Evolutionary conservation across 2,797 vertebrate species (phyloP).

Genomic region (Melanotaenia nigrans): DNA sequence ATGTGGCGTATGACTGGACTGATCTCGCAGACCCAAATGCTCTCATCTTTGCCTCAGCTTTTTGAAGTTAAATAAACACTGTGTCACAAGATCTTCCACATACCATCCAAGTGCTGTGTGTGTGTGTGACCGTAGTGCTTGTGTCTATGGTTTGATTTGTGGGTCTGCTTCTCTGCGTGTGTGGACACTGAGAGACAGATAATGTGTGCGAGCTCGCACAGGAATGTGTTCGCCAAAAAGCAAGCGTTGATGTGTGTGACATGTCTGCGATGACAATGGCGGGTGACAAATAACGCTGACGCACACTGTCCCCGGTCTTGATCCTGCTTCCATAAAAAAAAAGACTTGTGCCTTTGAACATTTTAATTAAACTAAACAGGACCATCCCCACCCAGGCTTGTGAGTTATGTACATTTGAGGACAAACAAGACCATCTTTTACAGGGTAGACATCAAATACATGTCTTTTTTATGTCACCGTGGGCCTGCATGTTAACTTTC

Average conservation of each 20-base stretch:
- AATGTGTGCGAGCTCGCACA: conserved; percentile 40
- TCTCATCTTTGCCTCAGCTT: conserved; percentile 71
- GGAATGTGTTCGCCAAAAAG: conserved; percentile 29
- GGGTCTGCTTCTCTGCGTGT: conserved; percentile 36
- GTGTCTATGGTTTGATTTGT: conserved; percentile 64
- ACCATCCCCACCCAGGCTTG: conserved; percentile 76
- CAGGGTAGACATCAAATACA: conserved; percentile 81
- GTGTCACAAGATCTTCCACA: conserved; percentile 70
- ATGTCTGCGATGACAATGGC: conserved; percentile 67
- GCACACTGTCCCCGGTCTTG: conserved; percentile 68
- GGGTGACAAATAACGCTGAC: conserved; percentile 75
- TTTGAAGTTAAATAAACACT: conserved; percentile 78
- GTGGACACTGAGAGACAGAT: conserved; percentile 31
- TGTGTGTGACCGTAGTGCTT: conserved; percentile 54
- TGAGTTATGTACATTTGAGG: conserved; percentile 75
- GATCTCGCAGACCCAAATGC: conserved; percentile 69
- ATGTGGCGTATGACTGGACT: conserved; percentile 69
- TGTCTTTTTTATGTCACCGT: conserved; percentile 75
- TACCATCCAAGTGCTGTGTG: conserved; percentile 76
- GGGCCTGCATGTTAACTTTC: conserved; percentile 80
- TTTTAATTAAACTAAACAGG: conserved; percentile 84
- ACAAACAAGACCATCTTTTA: conserved; percentile 85
- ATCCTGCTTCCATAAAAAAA: conserved; percentile 78
- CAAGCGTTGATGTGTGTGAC: conserved; percentile 50
- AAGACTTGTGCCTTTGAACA: conserved; percentile 77